A percentile compares a stretch with the other conserved stretches of the same genome.
Conservation (phyloP, 2,888 invertebrate genomes). For the Pilophorus perplexus region DNA sequence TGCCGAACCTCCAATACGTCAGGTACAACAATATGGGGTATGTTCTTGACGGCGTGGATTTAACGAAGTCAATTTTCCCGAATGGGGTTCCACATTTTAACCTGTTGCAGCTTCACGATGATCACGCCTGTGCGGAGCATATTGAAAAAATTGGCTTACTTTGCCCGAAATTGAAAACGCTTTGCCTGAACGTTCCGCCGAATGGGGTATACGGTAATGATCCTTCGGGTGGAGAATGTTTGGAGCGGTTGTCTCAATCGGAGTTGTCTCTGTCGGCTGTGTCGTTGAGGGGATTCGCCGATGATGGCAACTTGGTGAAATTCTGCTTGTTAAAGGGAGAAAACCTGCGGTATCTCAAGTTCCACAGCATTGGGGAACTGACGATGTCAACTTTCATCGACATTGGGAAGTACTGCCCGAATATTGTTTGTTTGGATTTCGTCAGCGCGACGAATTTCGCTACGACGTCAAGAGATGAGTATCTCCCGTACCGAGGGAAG, state of each 20-base stretch:
- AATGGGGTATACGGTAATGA: not conserved
- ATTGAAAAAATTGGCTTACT: slow-evolving; percentile 25
- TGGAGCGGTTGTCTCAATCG: not conserved
- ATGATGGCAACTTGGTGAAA: not conserved
- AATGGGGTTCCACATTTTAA: not conserved
- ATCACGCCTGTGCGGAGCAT: slow-evolving; percentile 36
- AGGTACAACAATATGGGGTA: slow-evolving; percentile 41
- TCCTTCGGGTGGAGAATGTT: not conserved
- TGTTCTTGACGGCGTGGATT: not conserved
- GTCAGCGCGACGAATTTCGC: not conserved
- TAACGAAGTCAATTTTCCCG: not conserved
- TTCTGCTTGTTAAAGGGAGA: slow-evolving; percentile 9
- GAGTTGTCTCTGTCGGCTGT: not conserved
- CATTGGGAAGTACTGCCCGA: slow-evolving; percentile 20
- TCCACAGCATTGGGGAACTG: not conserved
- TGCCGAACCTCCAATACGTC: slow-evolving; percentile 35
- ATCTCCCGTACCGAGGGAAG: slow-evolving; percentile 2
- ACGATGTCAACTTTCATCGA: not conserved
- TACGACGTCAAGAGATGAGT: not conserved
- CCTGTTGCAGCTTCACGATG: slow-evolving; percentile 37
- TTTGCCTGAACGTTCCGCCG: slow-evolving; percentile 29
- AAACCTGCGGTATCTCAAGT: slow-evolving; percentile 3
- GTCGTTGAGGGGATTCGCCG: slow-evolving; percentile 6
- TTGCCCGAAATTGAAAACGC: slow-evolving; percentile 35
- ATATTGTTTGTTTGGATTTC: slow-evolving; percentile 17